Conservation (phyloP, 2,797 vertebrate genomes). For the Acipenser transmontanus region DNA sequence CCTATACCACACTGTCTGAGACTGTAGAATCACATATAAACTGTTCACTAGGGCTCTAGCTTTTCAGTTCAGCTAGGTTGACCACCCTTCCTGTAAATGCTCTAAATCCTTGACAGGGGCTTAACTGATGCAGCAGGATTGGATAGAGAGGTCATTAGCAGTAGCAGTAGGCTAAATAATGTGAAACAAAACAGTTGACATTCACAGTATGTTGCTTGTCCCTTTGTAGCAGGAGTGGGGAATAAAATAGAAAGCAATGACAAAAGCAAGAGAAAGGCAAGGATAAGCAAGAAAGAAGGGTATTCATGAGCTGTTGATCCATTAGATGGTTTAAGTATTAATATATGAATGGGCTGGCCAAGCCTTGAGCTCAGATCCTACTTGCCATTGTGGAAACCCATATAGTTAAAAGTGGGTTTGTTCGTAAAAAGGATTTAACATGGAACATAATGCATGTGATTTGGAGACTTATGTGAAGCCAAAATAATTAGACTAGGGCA, state of each 20-base stretch:
- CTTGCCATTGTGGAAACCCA: too few relatives aligned
- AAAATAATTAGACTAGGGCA: not conserved
- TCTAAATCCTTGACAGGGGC: not conserved
- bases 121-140: not conserved
- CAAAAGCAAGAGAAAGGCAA: not conserved
- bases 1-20: too few relatives aligned
- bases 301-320: too few relatives aligned
- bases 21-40: too few relatives aligned
- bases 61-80: constrained; percentile 1
- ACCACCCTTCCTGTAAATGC: not conserved
- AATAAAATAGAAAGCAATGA: not conserved
- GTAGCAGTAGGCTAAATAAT: not conserved
- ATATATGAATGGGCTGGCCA: too few relatives aligned
- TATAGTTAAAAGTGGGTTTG: too few relatives aligned
- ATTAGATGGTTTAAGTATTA: too few relatives aligned
- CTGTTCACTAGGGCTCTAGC: not conserved
- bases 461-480: not conserved
- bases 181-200: constrained; percentile 4
- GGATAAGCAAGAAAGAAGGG: not conserved
- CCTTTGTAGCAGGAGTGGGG: not conserved
- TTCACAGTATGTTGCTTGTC: not conserved
- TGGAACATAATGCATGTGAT: too few relatives aligned
- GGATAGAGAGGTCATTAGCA: not conserved
- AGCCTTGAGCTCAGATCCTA: too few relatives aligned
- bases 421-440: too few relatives aligned